A percentile compares a stretch with the other conserved stretches of the same genome.
phyloP scores from a whole-genome alignment of 2,888 invertebrate genomes.

The Andrena minutula region DNA sequence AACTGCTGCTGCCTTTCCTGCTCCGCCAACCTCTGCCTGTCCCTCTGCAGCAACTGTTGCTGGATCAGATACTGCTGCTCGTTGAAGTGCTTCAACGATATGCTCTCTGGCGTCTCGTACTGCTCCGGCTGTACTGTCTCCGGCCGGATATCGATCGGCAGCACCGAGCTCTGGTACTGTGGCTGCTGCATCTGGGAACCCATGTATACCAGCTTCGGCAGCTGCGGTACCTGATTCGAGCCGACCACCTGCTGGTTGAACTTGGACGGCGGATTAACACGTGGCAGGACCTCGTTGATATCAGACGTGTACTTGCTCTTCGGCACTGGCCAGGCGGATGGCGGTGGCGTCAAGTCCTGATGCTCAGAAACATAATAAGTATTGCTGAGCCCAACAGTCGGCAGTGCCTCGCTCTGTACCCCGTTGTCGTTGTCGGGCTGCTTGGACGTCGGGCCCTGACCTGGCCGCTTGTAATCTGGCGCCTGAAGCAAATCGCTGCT shows the following conservation, averaged over 20 bases:
- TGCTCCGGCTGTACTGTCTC: conserved; percentile 58
- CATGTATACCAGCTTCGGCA: conserved; percentile 74
- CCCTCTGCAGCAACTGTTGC: conserved; percentile 81
- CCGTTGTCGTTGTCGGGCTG: conserved; percentile 46
- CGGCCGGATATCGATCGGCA: conserved; percentile 68
- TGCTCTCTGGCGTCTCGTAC: conserved; percentile 82
- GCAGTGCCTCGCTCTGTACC: conserved; percentile 26
- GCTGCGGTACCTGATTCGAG: conserved; percentile 67
- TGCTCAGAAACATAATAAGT: conserved; percentile 78
- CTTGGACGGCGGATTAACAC: conserved; percentile 77
- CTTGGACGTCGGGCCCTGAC: conserved; percentile 32
- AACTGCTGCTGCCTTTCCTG: conserved; percentile 79
- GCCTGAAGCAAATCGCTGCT: conserved; percentile 49
- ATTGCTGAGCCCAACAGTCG: conserved; percentile 54
- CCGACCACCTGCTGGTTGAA: conserved; percentile 72
- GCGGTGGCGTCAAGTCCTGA: conserved; percentile 72
- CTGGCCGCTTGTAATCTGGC: conserved; percentile 55
- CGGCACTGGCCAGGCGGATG: conserved; percentile 66
- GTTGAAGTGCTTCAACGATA: conserved; percentile 82
- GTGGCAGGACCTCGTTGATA: conserved; percentile 81
- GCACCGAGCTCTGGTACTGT: conserved; percentile 72
- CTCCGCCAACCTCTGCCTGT: conserved; percentile 78
- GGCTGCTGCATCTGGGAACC: conserved; percentile 71
- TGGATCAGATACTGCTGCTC: conserved; percentile 82
- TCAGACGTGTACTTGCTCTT: conserved; percentile 76